phyloP scores from a whole-genome alignment of 1,140 invertebrate species.

The Calycopis cecrops region DNA sequence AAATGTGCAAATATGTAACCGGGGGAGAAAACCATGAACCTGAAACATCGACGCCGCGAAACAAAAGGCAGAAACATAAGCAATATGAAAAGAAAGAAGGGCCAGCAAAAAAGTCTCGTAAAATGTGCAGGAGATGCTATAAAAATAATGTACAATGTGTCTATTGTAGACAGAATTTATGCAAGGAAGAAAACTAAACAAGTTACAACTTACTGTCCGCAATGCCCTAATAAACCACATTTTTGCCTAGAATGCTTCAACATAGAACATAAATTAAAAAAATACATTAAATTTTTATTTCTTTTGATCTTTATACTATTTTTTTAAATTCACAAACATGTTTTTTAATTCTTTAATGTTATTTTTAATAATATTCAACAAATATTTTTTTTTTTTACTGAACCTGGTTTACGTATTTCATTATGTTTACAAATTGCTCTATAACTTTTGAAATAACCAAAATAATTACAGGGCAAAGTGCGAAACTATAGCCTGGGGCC shows the following conservation, averaged over 20 bases:
- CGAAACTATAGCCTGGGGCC: too few species aligned
- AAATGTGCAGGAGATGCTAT: slow-evolving; percentile 19
- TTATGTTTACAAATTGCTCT: too few species aligned
- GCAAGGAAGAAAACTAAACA: slow-evolving; percentile 24
- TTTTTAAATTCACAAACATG: too few species aligned
- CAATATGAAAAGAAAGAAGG: slow-evolving; percentile 19
- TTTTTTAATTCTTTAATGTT: too few species aligned
- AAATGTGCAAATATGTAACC: slow-evolving; percentile 13
- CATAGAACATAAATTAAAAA: too few species aligned
- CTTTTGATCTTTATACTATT: too few species aligned
- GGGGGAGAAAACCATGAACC: slow-evolving; percentile 16
- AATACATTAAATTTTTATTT: too few species aligned
- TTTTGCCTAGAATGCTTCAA: slow-evolving; percentile 15
- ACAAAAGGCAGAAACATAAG: slow-evolving; percentile 19
- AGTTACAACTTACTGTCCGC: slow-evolving; percentile 21
- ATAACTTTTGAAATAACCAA: too few species aligned
- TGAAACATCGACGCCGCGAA: slow-evolving; percentile 11
- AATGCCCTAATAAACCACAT: slow-evolving; percentile 17
- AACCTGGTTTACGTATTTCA: too few species aligned
- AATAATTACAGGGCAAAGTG: too few species aligned
- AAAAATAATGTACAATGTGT: slow-evolving; percentile 24
- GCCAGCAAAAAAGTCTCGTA: slow-evolving; percentile 15
- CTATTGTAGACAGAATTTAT: slow-evolving; percentile 24
- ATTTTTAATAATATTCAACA: too few species aligned
- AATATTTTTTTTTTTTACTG: too few species aligned